Evolutionary conservation across 2,113 vertebrate genomes (phyloP), one percentile per base, ranked within the genome.

Genomic region (Cyphomyrus discorhynchus): DNA sequence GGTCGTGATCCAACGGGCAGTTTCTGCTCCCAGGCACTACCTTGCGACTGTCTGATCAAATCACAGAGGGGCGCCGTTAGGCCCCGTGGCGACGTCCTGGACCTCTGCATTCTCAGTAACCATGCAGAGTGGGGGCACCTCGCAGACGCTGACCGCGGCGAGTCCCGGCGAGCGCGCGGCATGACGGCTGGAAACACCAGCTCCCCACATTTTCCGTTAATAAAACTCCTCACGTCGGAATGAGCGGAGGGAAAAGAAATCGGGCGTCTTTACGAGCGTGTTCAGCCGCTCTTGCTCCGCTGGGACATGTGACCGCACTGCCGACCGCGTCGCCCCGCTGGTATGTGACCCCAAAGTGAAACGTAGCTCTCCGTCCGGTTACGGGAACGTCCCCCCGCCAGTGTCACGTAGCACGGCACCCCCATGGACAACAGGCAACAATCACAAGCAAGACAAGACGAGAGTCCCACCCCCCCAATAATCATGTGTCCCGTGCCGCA

Each of bases 161-260:
- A 93, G 90, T 87, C 93, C 94, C 92, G 90, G 92, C 93, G 93
- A 92, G 94, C 91, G 49, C 90, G 90, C 93, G 91, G 90, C 91
- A 90, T 91, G 90, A 91, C 66, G 88, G 82, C 93, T 94, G 92
- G 93, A 94, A 94, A 95, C 95, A 95, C 89, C 89, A 92, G 91
- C 89, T 89, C 70, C 77, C 92, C 91, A 96, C 93, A 94, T 95
- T 95, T 96, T 96, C 95, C 95, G 96, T 96, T 96, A 94, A 96
- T 96, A 96, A 95, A 95, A 95, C 94, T 95, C 92, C 93, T 94
- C 91, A 93, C 94, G 92, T 93, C 91, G 91, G 91, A 93, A 93
- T 83, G 86, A 92, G 90, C 91, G 91, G n/a, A 91, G 90, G 92
- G 92, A 92, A 92, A 93, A 93, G 92, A 94, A 94, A 94, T 94